Evolutionary conservation across 2,888 invertebrate genomes (phyloP).

Genomic region (Tinea pellionella): DNA sequence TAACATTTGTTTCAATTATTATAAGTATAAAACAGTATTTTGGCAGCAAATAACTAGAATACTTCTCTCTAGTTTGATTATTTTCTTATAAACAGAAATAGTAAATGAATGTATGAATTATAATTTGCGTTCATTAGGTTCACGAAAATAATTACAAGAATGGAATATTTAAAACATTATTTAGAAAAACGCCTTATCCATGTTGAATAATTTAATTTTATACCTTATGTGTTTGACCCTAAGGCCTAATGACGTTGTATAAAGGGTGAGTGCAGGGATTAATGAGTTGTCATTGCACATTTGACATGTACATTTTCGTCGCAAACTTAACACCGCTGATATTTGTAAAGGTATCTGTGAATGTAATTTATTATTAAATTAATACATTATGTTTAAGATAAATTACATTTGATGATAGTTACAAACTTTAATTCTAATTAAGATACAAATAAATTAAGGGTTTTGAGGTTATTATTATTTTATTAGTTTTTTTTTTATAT

Average conservation of each 20-base stretch:
- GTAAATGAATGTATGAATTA: too few species aligned
- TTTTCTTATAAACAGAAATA: too few species aligned
- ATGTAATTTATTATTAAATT: neutral
- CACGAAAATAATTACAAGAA: too few species aligned
- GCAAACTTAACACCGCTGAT: neutral
- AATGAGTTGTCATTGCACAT: constrained; percentile 47
- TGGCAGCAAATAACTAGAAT: too few species aligned
- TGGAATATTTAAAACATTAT: too few species aligned
- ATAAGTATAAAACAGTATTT: too few species aligned
- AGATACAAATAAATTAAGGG: too few species aligned
- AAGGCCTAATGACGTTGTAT: constrained; percentile 34
- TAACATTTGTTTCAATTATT: too few species aligned
- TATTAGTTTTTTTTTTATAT: too few species aligned
- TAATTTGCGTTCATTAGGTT: too few species aligned
- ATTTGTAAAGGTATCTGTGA: neutral
- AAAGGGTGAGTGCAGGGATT: constrained; percentile 30
- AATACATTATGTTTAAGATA: neutral
- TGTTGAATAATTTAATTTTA: neutral
- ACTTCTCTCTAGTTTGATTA: too few species aligned
- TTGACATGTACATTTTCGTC: constrained; percentile 31
- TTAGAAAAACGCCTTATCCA: neutral
- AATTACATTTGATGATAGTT: neutral
- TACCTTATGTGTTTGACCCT: constrained; percentile 11
- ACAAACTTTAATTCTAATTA: neutral
- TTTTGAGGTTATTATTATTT: too few species aligned